Percentiles rank a stretch among this genome's conserved stretches.
These are phyloP conservation scores for Arrhopalites spinosus DNA, from an alignment of 2,888 invertebrate species.

Conservation along the genomic window DNA sequence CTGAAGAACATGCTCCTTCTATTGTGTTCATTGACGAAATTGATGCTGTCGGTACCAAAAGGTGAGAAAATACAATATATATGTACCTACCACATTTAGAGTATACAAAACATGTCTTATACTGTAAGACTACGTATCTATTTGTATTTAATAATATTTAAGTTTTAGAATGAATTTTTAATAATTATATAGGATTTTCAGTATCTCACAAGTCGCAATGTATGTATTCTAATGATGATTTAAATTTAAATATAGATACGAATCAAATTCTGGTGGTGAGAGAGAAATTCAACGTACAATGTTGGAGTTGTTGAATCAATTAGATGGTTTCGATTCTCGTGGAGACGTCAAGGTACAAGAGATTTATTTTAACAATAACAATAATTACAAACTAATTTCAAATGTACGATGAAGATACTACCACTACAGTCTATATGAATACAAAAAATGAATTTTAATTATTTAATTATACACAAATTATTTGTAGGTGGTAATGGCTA, in stretches of 20 bases:
- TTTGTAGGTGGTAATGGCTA: slow-evolving; percentile 88
- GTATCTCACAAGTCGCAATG: neutral
- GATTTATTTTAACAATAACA: too few species aligned
- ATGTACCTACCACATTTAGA: too few species aligned
- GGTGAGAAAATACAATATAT: too few species aligned
- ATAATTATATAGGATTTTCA: neutral
- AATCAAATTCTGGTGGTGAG: slow-evolving; percentile 99
- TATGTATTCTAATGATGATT: neutral
- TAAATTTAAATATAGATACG: slow-evolving; percentile 69
- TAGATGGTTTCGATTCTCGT: slow-evolving; percentile 96
- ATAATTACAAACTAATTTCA: too few species aligned
- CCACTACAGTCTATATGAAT: neutral
- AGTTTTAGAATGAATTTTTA: neutral
- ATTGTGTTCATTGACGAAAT: slow-evolving; percentile 99
- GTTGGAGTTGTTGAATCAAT: slow-evolving; percentile 97
- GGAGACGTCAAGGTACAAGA: slow-evolving; percentile 88
- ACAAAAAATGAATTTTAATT: too few species aligned
- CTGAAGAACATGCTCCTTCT: slow-evolving; percentile 98
- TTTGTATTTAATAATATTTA: neutral
- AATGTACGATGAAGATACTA: slow-evolving; percentile 62
- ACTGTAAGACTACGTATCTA: slow-evolving; percentile 12
- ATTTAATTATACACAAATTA: too few species aligned
- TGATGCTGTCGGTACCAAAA: slow-evolving; percentile 64
- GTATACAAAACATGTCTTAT: too few species aligned
- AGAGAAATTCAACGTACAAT: slow-evolving; percentile 99